A percentile compares a stretch with the other conserved stretches of the same genome.
Conservation (phyloP, 92 coral and sea anemone genomes). For the Heteractis magnifica region DNA sequence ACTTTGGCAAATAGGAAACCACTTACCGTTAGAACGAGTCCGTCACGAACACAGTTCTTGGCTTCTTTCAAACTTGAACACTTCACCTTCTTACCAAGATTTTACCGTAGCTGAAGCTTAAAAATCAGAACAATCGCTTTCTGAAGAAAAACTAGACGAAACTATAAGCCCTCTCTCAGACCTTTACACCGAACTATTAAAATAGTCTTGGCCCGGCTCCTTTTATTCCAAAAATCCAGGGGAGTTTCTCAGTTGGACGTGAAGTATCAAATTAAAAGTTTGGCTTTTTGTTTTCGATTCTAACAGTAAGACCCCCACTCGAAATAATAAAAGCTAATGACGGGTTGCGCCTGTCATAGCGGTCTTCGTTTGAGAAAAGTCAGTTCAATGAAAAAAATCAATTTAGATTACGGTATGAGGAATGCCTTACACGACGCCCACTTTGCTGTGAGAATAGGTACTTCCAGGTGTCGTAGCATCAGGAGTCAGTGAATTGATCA, state of each 20-base stretch:
- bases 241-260: not conserved
- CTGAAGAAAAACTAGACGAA: not conserved
- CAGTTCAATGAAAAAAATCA: not conserved
- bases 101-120: too few species aligned
- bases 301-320: slow-evolving; percentile 1
- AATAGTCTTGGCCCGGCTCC: not conserved
- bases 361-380: not conserved
- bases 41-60: too few species aligned
- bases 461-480: not conserved
- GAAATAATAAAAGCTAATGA: not conserved
- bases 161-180: not conserved
- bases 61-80: too few species aligned
- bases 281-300: not conserved
- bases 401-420: not conserved
- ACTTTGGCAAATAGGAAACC: too few species aligned
- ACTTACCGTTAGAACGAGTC: too few species aligned
- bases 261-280: not conserved
- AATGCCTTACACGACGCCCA: not conserved
- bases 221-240: not conserved
- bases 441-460: not conserved
- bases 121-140: not conserved
- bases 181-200: not conserved
- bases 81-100: too few species aligned
- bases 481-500: too few species aligned
- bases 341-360: not conserved